Conservation (phyloP, 2,888 invertebrate genomes). For the Helicoverpa assulta region DNA sequence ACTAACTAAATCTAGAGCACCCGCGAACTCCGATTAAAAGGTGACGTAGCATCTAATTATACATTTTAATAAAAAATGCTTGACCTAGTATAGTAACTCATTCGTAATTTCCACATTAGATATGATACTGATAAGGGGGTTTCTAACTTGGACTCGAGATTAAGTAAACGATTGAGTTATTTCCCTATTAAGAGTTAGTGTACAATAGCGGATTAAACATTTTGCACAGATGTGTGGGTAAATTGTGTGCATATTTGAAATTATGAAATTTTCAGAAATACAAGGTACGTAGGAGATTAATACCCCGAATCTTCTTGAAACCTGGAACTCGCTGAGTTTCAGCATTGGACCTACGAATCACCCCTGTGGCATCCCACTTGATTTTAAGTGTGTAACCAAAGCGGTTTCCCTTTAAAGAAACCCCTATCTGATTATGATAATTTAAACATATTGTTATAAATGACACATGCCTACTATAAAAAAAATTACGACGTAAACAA, state of each 20-base stretch:
- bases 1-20: too few relatives aligned
- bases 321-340: not conserved
- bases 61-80: constrained; percentile 5
- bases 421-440: too few relatives aligned
- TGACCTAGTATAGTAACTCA: constrained; percentile 36
- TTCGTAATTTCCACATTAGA: constrained; percentile 50
- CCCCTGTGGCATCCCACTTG: not conserved
- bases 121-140: constrained; percentile 44
- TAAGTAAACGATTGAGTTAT: constrained; percentile 32
- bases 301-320: too few relatives aligned
- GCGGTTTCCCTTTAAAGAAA: too few relatives aligned
- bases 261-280: too few relatives aligned
- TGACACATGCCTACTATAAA: too few relatives aligned
- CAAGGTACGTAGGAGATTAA: too few relatives aligned
- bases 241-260: too few relatives aligned
- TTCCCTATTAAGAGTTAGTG: constrained; percentile 18
- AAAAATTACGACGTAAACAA: too few relatives aligned
- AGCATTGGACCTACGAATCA: not conserved
- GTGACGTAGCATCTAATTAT: not conserved
- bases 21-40: too few relatives aligned
- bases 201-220: constrained; percentile 12
- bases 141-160: constrained; percentile 19
- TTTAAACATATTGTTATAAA: too few relatives aligned
- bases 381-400: too few relatives aligned
- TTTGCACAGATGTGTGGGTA: not conserved